Base-by-base conservation (phyloP, 1,140 invertebrate species). In the Aradophagus sp. region DNA sequence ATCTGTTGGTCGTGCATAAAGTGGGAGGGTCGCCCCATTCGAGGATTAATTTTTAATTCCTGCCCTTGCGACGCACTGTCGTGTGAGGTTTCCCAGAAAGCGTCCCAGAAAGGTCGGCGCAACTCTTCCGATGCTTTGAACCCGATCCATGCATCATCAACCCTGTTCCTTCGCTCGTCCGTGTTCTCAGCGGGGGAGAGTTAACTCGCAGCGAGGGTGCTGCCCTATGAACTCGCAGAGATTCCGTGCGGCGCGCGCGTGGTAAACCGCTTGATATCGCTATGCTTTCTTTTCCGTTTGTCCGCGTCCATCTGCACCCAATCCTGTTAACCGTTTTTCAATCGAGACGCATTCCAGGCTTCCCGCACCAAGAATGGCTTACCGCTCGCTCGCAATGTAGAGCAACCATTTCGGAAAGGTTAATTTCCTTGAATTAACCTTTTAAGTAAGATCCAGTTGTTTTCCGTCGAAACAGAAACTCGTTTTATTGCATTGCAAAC, bases 141-240 rank as follows among this genome's bases (percentile, higher is more conserved):
- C 27, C 44, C 32, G 71, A 77, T 79, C 76, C 75, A 80, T 81
- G 77, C 72, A 79, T 81, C 77, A 78, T 81, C 77, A 78, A 76
- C 69, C 62, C 73, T 67, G 75, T 74, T 79, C 45, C 68, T 73
- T 77, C 63, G 74, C 70, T 71, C 67, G 76, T 78, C 73, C 63
- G 39, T 72, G 65, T 74, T 77, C 76, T 17, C 75, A 80, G 80
- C 77, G 32, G 81, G 80, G 74, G 77, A 76, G 77, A 82, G 79
- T 80, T 80, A 81, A 75, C 77, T 77, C 80, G 50, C 78, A 79
- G 80, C 80, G 72, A 79, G 79, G 70, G 77, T 73, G 77, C 77
- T 74, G 74, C 69, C 65, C 72, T 78, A 56, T 80, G 78, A 80
- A 77, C 80, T 58, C 61, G 15, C 41, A 62, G 42, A 73, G 65